Conservation (phyloP, 1,140 invertebrate species). For the Homalodisca vitripennis region DNA sequence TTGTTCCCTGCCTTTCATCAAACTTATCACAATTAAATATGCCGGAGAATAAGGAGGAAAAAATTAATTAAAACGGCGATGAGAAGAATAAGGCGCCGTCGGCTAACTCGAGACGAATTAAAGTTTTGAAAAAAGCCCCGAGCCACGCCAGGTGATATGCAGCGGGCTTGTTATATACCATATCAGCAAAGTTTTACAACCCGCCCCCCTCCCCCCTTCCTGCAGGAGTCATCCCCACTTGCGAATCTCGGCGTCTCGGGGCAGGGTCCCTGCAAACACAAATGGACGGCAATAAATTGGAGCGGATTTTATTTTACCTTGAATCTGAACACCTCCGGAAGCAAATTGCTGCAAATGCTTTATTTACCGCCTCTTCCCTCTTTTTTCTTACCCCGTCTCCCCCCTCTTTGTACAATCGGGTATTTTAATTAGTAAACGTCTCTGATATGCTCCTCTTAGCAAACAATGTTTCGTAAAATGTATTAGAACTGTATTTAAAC, state of each 20-base stretch:
- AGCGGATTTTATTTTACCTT: conserved; percentile 9
- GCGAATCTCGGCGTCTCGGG: background rate
- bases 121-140: conserved; percentile 10
- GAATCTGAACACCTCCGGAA: background rate
- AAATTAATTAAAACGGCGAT: conserved; percentile 20
- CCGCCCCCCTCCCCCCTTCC: background rate
- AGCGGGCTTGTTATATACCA: background rate
- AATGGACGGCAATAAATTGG: conserved; percentile 19
- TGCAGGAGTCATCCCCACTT: background rate
- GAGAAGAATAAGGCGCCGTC: conserved; percentile 2
- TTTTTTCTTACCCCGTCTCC: too few relatives aligned
- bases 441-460: too few relatives aligned
- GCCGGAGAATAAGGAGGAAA: conserved; percentile 22
- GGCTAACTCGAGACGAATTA: conserved; percentile 21
- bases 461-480: too few relatives aligned
- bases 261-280: background rate
- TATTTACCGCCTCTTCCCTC: conserved; percentile 1
- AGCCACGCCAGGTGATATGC: background rate
- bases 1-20: conserved; percentile 4
- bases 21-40: conserved; percentile 27
- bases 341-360: conserved; percentile 17
- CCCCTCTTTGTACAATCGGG: too few relatives aligned
- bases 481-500: too few relatives aligned
- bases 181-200: background rate
- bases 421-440: too few relatives aligned